Conservation (phyloP, 2,113 vertebrate genomes). For the Phylloscopus trochilus region DNA sequence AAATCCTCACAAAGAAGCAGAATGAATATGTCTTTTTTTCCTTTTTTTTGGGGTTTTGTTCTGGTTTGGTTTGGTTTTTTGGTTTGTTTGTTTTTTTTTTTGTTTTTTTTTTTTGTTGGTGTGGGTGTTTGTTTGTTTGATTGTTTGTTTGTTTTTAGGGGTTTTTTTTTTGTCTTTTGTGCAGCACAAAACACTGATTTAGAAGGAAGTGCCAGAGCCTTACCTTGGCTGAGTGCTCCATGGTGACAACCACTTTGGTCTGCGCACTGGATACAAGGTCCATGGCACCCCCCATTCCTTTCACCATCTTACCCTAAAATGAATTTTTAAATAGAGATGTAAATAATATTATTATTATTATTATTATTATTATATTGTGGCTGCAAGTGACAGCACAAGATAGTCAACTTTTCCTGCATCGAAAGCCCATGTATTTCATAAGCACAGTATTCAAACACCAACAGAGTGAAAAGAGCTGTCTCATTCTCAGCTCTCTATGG, state of each 20-base stretch:
- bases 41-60: too few species aligned
- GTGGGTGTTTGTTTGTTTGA: too few species aligned
- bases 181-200: neutral
- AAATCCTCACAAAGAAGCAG: neutral
- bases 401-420: neutral
- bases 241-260: constrained; percentile 97
- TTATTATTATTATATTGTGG: neutral
- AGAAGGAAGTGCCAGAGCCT: neutral
- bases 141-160: too few species aligned
- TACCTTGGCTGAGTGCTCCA: constrained; percentile 98
- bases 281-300: constrained; percentile 99
- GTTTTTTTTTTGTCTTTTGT: neutral
- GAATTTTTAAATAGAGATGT: neutral
- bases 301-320: constrained; percentile 96
- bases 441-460: neutral
- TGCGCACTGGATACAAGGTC: constrained; percentile 92
- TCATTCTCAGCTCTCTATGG: neutral
- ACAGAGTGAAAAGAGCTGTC: neutral
- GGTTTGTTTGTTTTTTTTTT: too few species aligned
- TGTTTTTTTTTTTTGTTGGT: too few species aligned
- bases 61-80: too few species aligned
- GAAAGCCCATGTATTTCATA: neutral
- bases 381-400: neutral
- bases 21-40: neutral
- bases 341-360: neutral